These are phyloP conservation scores for Mactromeris polynyma DNA, from an alignment of 2,888 invertebrate genomes.

Conservation along the genomic window DNA sequence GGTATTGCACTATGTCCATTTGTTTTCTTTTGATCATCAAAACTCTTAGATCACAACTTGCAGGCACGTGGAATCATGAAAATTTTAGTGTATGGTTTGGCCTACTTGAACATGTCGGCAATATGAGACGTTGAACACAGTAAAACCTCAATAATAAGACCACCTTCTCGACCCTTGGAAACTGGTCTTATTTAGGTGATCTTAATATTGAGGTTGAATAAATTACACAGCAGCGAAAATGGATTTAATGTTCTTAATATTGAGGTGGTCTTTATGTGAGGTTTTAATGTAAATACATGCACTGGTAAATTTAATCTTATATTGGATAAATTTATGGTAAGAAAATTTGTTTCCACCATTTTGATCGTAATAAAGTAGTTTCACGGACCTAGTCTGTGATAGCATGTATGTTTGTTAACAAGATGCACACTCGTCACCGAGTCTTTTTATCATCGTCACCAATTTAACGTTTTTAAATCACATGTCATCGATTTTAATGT, in stretches of 20 bases:
- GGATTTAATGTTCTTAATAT: no score
- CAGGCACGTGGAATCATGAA: background rate
- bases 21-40: background rate
- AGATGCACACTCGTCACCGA: background rate
- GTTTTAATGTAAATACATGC: no score
- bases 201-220: no score
- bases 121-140: background rate
- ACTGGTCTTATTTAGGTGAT: no score
- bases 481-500: background rate
- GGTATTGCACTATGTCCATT: background rate
- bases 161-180: no score
- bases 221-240: no score
- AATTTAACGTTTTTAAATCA: conserved; percentile 1
- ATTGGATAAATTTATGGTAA: background rate
- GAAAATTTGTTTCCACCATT: background rate
- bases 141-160: no score
- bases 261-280: no score
- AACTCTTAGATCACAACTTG: background rate
- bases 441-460: background rate
- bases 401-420: background rate
- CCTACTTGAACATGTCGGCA: background rate
- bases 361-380: background rate
- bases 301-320: background rate
- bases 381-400: background rate
- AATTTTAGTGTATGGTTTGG: background rate